phyloP scores from a whole-genome alignment of 2,888 invertebrate species.

The Dorcus hopei region DNA sequence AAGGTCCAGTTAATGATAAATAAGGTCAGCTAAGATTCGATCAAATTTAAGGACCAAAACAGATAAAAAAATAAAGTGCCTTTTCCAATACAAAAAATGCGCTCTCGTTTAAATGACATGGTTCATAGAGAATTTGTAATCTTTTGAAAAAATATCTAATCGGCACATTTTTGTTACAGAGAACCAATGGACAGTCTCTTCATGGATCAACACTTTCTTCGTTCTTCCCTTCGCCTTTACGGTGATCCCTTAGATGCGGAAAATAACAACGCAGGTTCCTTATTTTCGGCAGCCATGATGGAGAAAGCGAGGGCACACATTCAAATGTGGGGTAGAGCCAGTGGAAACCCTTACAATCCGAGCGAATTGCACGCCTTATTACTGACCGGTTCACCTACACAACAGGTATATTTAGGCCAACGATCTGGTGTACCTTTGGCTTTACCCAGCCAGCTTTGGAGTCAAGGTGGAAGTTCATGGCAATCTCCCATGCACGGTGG shows the following conservation, averaged over 20 bases:
- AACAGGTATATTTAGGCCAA: conserved; percentile 44
- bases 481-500: conserved; percentile 44
- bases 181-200: conserved; percentile 79
- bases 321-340: conserved; percentile 53
- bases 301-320: conserved; percentile 56
- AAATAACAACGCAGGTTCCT: conserved; percentile 48
- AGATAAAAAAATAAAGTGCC: too few species aligned
- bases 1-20: too few species aligned
- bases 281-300: conserved; percentile 55
- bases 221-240: conserved; percentile 57
- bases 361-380: conserved; percentile 46
- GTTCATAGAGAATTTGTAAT: too few species aligned
- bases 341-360: conserved; percentile 55
- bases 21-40: too few species aligned
- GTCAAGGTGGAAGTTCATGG: conserved; percentile 41
- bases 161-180: conserved; percentile 41
- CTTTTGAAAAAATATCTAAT: too few species aligned
- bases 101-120: too few species aligned
- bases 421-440: conserved; percentile 43
- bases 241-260: conserved; percentile 55
- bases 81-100: too few species aligned
- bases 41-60: too few species aligned
- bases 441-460: conserved; percentile 51
- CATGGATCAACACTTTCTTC: conserved; percentile 73
- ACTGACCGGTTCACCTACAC: conserved; percentile 41